Base-by-base conservation (phyloP, 2,888 invertebrate genomes). In the Drosophila antonietae region DNA sequence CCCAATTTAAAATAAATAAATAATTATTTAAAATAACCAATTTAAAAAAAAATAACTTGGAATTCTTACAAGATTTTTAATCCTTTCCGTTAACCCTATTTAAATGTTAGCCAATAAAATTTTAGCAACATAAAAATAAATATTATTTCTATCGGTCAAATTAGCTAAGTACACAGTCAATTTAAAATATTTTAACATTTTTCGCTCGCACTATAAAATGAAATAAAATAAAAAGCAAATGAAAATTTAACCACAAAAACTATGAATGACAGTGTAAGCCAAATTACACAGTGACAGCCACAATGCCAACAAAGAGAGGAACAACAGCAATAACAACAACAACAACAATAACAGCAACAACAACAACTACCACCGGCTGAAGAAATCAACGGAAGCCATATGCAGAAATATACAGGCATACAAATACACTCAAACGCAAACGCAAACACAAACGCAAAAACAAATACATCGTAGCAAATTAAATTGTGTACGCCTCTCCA, bases 231-330 rank as follows among this genome's bases (percentile, higher is more conserved):
- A 81, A 72, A 75, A 63, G 59, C 49, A 49, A 49, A 62, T 62
- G 61, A 41, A 79, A 80, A 68, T 72, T 77, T 80, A 73, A 75
- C 81, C 88, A 75, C 83, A 81, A 83, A 78, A 85, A 89, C 89
- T 86, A 84, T 90, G 87, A 90, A 88, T 85, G 89, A 76, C 83
- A 81, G 80, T 85, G 88, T 90, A 90, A 80, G 79, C 89, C 83
- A 90, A 90, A 90, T 90, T 90, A 89, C 80, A 90, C 78, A 83
- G 68, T 68, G 85, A 75, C 78, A 73, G 76, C 83, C 81, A 75
- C 76, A 86, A 78, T 69, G 75, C 75, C 65, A 75, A 71, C 73
- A 87, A 73, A 72, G 74, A 78, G 53, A 78, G 79, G 64, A 57
- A 18, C 28, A 49, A 35, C n/a, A 33, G 39, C n/a, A 52, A 58